These are phyloP conservation scores for Corythucha ciliata DNA, from an alignment of 2,888 invertebrate species.

Conservation along the genomic window DNA sequence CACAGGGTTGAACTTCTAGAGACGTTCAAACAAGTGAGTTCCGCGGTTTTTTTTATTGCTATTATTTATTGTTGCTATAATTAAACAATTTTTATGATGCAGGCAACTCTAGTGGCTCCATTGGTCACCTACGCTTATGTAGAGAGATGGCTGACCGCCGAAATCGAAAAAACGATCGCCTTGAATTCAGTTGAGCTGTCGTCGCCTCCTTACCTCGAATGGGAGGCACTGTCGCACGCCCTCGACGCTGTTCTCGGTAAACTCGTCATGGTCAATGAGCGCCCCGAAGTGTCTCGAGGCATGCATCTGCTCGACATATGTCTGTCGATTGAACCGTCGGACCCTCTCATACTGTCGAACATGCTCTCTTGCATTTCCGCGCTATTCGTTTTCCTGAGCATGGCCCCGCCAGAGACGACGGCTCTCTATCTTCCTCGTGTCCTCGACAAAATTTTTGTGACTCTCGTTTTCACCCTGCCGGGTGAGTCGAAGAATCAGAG, in stretches of 20 bases:
- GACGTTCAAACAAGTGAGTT: conserved; percentile 44
- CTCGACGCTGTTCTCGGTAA: conserved; percentile 76
- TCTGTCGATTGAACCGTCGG: conserved; percentile 61
- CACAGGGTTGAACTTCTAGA: conserved; percentile 73
- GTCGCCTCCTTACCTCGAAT: conserved; percentile 62
- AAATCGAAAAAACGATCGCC: conserved; percentile 55
- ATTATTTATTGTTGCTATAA: no score
- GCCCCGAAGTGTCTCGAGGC: conserved; percentile 66
- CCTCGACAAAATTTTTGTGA: conserved; percentile 79
- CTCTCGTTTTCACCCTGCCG: conserved; percentile 58
- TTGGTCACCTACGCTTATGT: conserved; percentile 72
- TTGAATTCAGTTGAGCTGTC: conserved; percentile 46
- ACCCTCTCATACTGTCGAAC: conserved; percentile 72
- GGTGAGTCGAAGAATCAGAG: conserved; percentile 57
- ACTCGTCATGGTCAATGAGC: conserved; percentile 60
- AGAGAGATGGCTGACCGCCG: conserved; percentile 69
- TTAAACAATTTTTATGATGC: conserved; percentile 35
- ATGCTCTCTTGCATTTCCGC: conserved; percentile 86
- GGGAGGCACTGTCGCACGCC: conserved; percentile 70
- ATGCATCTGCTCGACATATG: conserved; percentile 69
- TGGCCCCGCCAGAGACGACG: conserved; percentile 55
- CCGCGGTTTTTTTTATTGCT: neutral
- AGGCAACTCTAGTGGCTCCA: conserved; percentile 71
- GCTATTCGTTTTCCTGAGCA: conserved; percentile 79
- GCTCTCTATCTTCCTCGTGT: conserved; percentile 58